Base-by-base conservation (phyloP, 1,140 invertebrate genomes). In the Eciton burchellii region DNA sequence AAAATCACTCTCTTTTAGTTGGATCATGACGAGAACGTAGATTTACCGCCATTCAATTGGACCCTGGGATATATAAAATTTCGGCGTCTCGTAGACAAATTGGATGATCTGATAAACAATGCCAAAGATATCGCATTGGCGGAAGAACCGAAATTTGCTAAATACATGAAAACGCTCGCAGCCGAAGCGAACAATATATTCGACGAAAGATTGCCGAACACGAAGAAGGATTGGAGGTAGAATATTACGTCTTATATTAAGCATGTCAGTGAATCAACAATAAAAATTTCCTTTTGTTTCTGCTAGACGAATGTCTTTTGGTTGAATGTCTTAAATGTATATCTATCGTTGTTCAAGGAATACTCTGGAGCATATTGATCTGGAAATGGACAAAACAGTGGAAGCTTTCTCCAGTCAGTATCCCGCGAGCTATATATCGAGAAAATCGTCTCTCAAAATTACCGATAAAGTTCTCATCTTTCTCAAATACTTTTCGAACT, bases 61-160 rank as follows among this genome's bases (percentile, higher is more conserved):
- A 92, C 91, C 6, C 47, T 71, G 59, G 92, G 92, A 35, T 93
- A 93, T 26, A 73, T 29, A 11, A 90, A 89, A 56, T 92, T 93
- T 41, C 90, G 92, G 16, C 82, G 85, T 16, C 26, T 93, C 2
- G 65, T 86, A 0, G 65, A 72, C 14, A 92, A 93, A 29, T 59
- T 93, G 26, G 82, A 92, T 60, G n/a, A 74, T 70, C 26, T 93
- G 57, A 71, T 89, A 43, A 87, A 86, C 60, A 71, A 71, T 1
- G 70, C 83, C 5, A 79, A 82, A 5, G 66, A 90, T 6, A 71
- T 93, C 0, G 63, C 83, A 72, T 29, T 91, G 12, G 76, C 73
- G 70, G 90, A 90, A 63, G 74, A 89, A 63, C 88, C 90, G n/a
- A 82, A 89, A 72, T 81, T 91, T n/a, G 60, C 66, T 12, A 85